Percentiles rank a stretch among this genome's conserved stretches.
These are phyloP conservation scores for Electrona antarctica DNA, from an alignment of 2,113 vertebrate species.

Conservation along the genomic window DNA sequence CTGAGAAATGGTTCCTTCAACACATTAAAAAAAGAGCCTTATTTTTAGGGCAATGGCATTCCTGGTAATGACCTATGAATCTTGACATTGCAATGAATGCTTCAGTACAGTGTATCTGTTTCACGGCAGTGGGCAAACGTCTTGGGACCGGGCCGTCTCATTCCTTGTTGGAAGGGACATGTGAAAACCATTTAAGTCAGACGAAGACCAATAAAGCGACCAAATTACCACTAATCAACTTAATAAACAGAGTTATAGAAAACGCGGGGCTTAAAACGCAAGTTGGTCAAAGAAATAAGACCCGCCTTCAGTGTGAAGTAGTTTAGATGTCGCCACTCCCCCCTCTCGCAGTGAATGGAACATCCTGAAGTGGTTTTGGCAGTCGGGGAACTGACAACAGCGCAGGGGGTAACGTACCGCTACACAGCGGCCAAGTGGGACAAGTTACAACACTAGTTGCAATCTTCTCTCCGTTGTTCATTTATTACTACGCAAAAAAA, in stretches of 20 bases:
- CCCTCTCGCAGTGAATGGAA: constrained; percentile 61
- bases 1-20: background rate
- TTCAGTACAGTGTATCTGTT: constrained; percentile 38
- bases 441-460: background rate
- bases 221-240: too few species aligned
- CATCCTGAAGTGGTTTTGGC: constrained; percentile 53
- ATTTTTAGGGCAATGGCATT: constrained; percentile 49
- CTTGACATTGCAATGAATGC: constrained; percentile 9
- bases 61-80: constrained; percentile 39
- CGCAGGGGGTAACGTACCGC: constrained; percentile 59
- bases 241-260: background rate
- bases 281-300: background rate
- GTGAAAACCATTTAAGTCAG: background rate
- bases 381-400: constrained; percentile 55
- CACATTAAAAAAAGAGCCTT: background rate
- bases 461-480: constrained; percentile 3
- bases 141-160: constrained; percentile 46
- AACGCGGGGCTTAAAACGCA: background rate
- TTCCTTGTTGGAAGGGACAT: constrained; percentile 7
- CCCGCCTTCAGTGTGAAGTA: constrained; percentile 25
- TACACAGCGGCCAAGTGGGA: background rate
- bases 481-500: background rate
- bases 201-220: accelerated
- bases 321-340: constrained; percentile 29
- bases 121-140: constrained; percentile 39